Percentiles rank a stretch among this genome's conserved stretches.
Evolutionary conservation across 2,797 vertebrate genomes (phyloP).

Genomic region (Chelon labrosus): DNA sequence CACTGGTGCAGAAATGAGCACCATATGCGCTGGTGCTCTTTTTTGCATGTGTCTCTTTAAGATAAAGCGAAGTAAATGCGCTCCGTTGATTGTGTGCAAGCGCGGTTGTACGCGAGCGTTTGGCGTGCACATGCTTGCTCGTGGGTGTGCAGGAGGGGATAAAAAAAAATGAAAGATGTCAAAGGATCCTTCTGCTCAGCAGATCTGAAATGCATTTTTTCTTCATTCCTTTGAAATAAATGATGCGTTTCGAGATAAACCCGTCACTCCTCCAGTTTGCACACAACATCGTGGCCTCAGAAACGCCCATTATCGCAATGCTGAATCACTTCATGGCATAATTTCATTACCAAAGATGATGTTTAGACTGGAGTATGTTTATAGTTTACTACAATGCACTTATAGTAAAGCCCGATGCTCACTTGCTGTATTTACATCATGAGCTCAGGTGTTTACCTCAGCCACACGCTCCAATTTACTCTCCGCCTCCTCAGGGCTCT

Average conservation of each 20-base stretch:
- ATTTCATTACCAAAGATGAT: slow-evolving; percentile 62
- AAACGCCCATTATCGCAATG: slow-evolving; percentile 14
- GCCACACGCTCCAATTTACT: slow-evolving; percentile 56
- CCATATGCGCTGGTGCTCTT: slow-evolving; percentile 64
- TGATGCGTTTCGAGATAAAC: slow-evolving; percentile 63
- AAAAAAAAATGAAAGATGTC: background rate
- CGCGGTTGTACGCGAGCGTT: slow-evolving; percentile 17
- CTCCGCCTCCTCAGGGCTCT: slow-evolving; percentile 21
- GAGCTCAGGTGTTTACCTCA: slow-evolving; percentile 72
- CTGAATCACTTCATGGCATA: slow-evolving; percentile 45
- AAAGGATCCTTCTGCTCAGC: slow-evolving; percentile 14
- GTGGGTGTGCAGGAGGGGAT: slow-evolving; percentile 3
- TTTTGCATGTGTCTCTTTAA: slow-evolving; percentile 50
- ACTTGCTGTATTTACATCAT: slow-evolving; percentile 68
- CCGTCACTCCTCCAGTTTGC: slow-evolving; percentile 41
- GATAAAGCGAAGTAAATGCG: slow-evolving; percentile 55
- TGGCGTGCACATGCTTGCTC: slow-evolving; percentile 7
- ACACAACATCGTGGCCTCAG: slow-evolving; percentile 33
- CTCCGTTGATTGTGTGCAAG: slow-evolving; percentile 44
- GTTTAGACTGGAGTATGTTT: slow-evolving; percentile 51
- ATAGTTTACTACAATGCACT: slow-evolving; percentile 34
- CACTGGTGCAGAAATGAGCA: slow-evolving; percentile 75
- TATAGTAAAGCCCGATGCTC: slow-evolving; percentile 34
- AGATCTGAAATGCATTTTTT: slow-evolving; percentile 46
- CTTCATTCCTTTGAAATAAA: slow-evolving; percentile 49